Evolutionary conservation across 1,140 invertebrate species (phyloP).

Genomic region (Aplysia californica): DNA sequence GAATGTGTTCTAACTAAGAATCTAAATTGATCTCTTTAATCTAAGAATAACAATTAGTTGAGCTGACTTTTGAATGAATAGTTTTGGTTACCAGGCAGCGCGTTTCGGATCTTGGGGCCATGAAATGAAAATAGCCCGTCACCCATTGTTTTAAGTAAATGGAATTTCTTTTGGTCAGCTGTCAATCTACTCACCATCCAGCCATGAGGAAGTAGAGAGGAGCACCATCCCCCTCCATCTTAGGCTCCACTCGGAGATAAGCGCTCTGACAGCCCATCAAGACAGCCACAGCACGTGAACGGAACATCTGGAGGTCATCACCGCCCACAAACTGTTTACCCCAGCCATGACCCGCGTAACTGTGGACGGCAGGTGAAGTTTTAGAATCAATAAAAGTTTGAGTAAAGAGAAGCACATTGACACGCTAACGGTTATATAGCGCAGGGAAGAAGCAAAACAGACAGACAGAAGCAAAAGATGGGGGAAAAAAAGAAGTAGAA

Average conservation of each 20-base stretch:
- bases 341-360: slow-evolving; percentile 25
- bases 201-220: slow-evolving; percentile 25
- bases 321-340: slow-evolving; percentile 26
- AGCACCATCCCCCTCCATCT: slow-evolving; percentile 9
- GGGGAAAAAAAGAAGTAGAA: neutral
- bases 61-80: too few species aligned
- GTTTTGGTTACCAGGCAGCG: too few species aligned
- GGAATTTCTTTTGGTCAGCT: too few species aligned
- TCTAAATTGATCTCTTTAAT: too few species aligned
- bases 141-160: too few species aligned
- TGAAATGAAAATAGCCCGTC: too few species aligned
- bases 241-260: neutral
- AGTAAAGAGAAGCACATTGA: neutral
- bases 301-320: slow-evolving; percentile 22
- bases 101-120: too few species aligned
- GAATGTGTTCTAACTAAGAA: too few species aligned
- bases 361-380: neutral
- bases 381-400: neutral
- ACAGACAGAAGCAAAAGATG: neutral
- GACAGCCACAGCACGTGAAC: slow-evolving; percentile 7
- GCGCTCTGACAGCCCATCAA: slow-evolving; percentile 22
- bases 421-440: neutral
- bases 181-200: slow-evolving; percentile 29
- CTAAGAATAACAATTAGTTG: too few species aligned
- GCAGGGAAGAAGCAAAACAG: neutral